Conservation (phyloP, 2,113 vertebrate genomes). For the Centropus bengalensis region DNA sequence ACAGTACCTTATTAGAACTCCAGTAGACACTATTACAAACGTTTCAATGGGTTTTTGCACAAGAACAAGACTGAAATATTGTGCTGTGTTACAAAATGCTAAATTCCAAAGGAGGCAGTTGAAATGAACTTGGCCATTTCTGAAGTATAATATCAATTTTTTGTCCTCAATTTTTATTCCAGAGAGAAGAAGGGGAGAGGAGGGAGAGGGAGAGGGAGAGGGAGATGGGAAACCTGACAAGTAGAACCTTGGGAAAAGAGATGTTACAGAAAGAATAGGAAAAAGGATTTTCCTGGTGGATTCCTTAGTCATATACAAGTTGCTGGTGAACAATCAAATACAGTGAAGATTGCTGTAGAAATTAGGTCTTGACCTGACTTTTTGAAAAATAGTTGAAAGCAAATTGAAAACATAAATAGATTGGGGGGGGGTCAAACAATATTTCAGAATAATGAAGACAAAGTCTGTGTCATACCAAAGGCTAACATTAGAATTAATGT, state of each 20-base stretch:
- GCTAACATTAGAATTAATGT: constrained; percentile 79
- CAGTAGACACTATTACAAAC: constrained; percentile 21
- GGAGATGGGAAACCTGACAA: not conserved
- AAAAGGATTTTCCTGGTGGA: constrained; percentile 74
- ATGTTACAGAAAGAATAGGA: constrained; percentile 63
- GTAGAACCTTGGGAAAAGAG: constrained; percentile 42
- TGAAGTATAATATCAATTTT: constrained; percentile 38
- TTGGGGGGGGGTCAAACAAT: constrained; percentile 60
- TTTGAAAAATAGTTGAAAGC: constrained; percentile 83
- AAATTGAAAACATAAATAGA: constrained; percentile 89
- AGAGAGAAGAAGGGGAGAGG: not conserved
- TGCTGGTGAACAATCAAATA: constrained; percentile 73
- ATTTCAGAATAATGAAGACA: constrained; percentile 87
- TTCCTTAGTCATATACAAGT: constrained; percentile 83
- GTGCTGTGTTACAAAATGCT: constrained; percentile 24
- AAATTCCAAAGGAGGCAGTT: constrained; percentile 15
- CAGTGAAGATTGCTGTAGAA: constrained; percentile 77
- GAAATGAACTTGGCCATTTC: constrained; percentile 38
- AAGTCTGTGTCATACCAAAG: constrained; percentile 72
- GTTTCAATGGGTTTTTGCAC: constrained; percentile 38
- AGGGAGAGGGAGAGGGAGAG: no score
- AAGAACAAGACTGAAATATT: constrained; percentile 13
- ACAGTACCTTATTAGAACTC: constrained; percentile 3
- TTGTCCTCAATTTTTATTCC: constrained; percentile 53
- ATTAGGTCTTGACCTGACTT: constrained; percentile 86